A percentile compares a stretch with the other conserved stretches of the same genome.
Conservation (phyloP, 2,113 vertebrate species). For the Corythaixoides concolor region DNA sequence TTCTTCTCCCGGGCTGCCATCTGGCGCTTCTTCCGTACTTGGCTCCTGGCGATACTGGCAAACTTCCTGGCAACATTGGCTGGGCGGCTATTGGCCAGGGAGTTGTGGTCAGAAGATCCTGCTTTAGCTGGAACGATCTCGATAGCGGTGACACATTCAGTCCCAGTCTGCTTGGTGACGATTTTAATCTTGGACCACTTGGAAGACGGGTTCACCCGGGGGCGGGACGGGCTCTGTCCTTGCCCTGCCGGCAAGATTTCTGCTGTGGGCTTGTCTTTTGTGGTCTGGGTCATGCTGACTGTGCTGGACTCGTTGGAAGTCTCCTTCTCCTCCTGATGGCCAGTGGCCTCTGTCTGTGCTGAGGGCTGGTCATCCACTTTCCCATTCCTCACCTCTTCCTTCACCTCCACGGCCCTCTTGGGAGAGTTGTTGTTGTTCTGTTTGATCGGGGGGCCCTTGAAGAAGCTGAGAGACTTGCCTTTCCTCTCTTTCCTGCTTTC, state of each 20-base stretch:
- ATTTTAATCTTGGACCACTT: conserved; percentile 99
- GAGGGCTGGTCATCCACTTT: conserved; percentile 81
- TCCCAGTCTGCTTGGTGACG: conserved; percentile 92
- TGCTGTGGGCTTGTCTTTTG: conserved; percentile 80
- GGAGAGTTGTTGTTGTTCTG: conserved; percentile 87
- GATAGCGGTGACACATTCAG: conserved; percentile 93
- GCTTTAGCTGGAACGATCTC: conserved; percentile 90
- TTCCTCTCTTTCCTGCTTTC: conserved; percentile 89
- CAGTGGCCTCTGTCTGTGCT: conserved; percentile 70
- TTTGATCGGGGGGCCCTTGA: conserved; percentile 86
- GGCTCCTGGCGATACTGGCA: conserved; percentile 95
- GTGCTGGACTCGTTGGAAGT: conserved; percentile 97
- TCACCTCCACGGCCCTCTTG: conserved; percentile 75
- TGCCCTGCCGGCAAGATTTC: conserved; percentile 75
- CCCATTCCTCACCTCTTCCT: conserved; percentile 87
- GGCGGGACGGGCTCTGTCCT: conserved; percentile 62
- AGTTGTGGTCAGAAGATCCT: conserved; percentile 79
- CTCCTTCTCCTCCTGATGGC: conserved; percentile 87
- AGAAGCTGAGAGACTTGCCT: conserved; percentile 81
- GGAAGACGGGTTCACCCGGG: conserved; percentile 77
- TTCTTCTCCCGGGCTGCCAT: conserved; percentile 98
- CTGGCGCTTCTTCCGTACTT: conserved; percentile 95
- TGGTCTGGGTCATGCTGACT: conserved; percentile 88
- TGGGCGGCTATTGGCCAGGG: conserved; percentile 82
- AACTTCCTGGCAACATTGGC: conserved; percentile 93